These are phyloP conservation scores for Epinephelus fuscoguttatus DNA, from an alignment of 2,113 vertebrate species.

Conservation along the genomic window DNA sequence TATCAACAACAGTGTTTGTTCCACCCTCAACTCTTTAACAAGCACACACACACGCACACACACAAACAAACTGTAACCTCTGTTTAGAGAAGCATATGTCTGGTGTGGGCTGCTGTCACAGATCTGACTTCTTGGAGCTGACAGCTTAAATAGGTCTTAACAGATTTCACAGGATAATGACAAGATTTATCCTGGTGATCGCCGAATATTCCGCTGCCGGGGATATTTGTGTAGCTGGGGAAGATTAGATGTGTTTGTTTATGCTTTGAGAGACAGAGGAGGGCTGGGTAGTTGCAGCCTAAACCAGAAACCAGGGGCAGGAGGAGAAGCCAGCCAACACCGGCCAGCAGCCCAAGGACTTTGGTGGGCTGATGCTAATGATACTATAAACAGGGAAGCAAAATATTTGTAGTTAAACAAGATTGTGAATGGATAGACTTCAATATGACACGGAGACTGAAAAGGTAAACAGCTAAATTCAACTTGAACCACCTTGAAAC, in stretches of 20 bases:
- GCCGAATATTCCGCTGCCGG: constrained; percentile 57
- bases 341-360: constrained; percentile 32
- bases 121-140: constrained; percentile 57
- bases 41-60: constrained; percentile 8
- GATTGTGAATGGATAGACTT: constrained; percentile 32
- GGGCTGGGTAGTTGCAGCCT: constrained; percentile 43
- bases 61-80: not conserved
- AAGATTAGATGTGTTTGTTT: constrained; percentile 77
- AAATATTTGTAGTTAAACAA: constrained; percentile 57
- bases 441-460: not conserved
- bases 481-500: constrained; percentile 1
- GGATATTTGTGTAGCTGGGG: constrained; percentile 71
- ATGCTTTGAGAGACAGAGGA: constrained; percentile 44
- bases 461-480: constrained; percentile 16
- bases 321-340: constrained; percentile 33
- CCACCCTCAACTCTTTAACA: constrained; percentile 37
- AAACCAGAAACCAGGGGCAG: constrained; percentile 39
- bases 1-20: constrained; percentile 39
- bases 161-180: constrained; percentile 77
- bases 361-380: constrained; percentile 53
- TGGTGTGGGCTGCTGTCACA: constrained; percentile 54
- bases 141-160: constrained; percentile 71
- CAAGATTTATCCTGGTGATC: constrained; percentile 63
- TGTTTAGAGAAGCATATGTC: constrained; percentile 53
- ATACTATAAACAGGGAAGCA: constrained; percentile 56